Percentiles rank a stretch among this genome's conserved stretches.
phyloP scores from a whole-genome alignment of 2,797 vertebrate genomes.

The Amphiprion clarkii region DNA sequence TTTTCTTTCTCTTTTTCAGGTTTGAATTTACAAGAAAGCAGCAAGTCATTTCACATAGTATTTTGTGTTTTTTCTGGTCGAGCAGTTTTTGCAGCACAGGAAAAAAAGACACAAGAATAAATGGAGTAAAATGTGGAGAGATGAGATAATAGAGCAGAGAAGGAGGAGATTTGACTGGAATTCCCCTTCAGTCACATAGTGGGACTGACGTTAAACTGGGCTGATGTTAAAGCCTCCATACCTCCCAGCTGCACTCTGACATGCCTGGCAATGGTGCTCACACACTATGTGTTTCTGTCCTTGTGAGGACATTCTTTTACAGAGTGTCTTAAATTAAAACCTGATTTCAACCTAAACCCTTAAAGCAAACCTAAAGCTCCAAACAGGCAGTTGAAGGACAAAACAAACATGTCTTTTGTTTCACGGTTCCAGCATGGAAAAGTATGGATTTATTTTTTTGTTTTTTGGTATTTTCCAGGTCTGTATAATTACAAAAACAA shows the following conservation, averaged over 20 bases:
- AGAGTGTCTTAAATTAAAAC: background rate
- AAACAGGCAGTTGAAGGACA: too few species aligned
- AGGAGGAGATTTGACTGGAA: slow-evolving; percentile 37
- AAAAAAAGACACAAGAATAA: background rate
- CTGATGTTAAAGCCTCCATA: slow-evolving; percentile 18
- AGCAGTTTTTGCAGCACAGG: background rate
- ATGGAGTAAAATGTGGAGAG: slow-evolving; percentile 2
- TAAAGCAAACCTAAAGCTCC: background rate
- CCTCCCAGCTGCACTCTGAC: slow-evolving; percentile 31
- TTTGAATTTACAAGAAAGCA: too few species aligned
- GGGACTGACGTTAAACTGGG: slow-evolving; percentile 30
- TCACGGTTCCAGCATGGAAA: too few species aligned
- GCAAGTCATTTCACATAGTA: too few species aligned
- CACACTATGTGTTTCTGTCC: too few species aligned
- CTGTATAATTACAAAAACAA: too few species aligned
- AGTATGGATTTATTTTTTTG: too few species aligned
- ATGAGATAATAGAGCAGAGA: background rate
- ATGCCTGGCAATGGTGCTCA: background rate
- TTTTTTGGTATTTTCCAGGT: too few species aligned
- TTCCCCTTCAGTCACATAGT: slow-evolving; percentile 31
- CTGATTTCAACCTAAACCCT: background rate
- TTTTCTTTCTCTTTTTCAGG: too few species aligned
- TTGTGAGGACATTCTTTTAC: background rate
- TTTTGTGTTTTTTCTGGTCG: too few species aligned
- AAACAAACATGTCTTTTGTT: too few species aligned